phyloP scores from a whole-genome alignment of 2,888 invertebrate species.

The Polietes domitor region DNA sequence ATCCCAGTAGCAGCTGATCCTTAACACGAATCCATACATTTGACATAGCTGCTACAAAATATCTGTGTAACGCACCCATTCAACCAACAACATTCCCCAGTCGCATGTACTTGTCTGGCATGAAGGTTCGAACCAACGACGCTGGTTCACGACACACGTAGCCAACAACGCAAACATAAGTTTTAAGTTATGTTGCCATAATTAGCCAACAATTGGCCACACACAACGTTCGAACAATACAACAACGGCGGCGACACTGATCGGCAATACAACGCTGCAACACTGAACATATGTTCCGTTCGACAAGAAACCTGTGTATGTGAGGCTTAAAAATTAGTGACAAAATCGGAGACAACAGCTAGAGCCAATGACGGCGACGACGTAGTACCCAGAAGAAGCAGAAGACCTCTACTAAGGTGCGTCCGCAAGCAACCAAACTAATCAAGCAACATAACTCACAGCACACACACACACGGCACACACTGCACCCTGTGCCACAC shows the following conservation, averaged over 20 bases:
- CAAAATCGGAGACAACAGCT: slow-evolving; percentile 34
- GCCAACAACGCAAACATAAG: slow-evolving; percentile 56
- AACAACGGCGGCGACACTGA: neutral
- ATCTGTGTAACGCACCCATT: neutral
- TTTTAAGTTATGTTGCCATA: slow-evolving; percentile 69
- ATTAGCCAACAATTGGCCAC: slow-evolving; percentile 70
- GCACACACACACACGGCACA: neutral
- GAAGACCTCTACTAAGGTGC: slow-evolving; percentile 45
- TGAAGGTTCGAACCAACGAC: neutral
- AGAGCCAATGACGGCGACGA: neutral
- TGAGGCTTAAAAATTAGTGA: slow-evolving; percentile 40
- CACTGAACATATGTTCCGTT: slow-evolving; percentile 20
- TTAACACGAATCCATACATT: no score
- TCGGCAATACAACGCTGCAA: slow-evolving; percentile 11
- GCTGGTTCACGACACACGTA: neutral
- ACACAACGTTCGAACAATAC: slow-evolving; percentile 56
- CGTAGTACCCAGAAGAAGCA: neutral
- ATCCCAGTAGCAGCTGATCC: no score
- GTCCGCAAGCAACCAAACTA: slow-evolving; percentile 32
- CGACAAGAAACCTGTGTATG: neutral
- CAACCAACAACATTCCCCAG: slow-evolving; percentile 15
- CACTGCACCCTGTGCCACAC: neutral
- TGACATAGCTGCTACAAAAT: neutral
- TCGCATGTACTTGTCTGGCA: slow-evolving; percentile 4
- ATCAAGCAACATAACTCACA: slow-evolving; percentile 33